These are phyloP conservation scores for Hypotaenidia philippensis DNA, from an alignment of 2,797 vertebrate genomes.

Conservation along the genomic window DNA sequence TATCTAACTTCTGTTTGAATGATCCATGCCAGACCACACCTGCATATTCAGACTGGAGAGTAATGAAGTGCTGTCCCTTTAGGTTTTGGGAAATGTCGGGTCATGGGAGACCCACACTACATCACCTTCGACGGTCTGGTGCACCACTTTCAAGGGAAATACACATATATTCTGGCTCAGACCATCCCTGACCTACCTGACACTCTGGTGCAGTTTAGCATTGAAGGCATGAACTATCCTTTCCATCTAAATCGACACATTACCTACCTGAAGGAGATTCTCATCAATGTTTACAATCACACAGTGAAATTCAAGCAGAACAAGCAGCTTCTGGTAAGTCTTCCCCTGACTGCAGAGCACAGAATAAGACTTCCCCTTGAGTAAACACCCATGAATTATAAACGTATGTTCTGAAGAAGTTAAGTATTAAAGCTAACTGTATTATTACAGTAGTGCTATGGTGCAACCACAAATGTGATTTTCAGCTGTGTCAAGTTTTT, in stretches of 20 bases:
- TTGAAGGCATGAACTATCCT: constrained; percentile 78
- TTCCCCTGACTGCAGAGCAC: neutral
- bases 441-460: neutral
- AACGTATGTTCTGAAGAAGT: neutral
- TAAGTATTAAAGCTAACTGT: neutral
- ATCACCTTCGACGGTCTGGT: constrained; percentile 83
- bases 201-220: constrained; percentile 80
- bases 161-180: constrained; percentile 81
- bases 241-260: neutral
- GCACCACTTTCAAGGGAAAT: constrained; percentile 82
- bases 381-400: neutral
- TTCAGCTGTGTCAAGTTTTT: neutral
- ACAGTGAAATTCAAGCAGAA: constrained; percentile 81
- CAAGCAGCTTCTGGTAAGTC: constrained; percentile 80
- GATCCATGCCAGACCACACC: neutral
- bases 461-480: neutral
- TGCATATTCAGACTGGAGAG: neutral
- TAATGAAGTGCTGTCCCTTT: neutral
- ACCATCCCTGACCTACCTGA: constrained; percentile 73
- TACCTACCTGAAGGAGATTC: constrained; percentile 75
- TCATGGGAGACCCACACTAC: constrained; percentile 82
- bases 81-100: constrained; percentile 78
- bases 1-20: neutral
- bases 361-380: neutral
- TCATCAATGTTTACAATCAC: constrained; percentile 85